Conservation (phyloP, 2,797 vertebrate genomes). For the Xiphophorus birchmanni region DNA sequence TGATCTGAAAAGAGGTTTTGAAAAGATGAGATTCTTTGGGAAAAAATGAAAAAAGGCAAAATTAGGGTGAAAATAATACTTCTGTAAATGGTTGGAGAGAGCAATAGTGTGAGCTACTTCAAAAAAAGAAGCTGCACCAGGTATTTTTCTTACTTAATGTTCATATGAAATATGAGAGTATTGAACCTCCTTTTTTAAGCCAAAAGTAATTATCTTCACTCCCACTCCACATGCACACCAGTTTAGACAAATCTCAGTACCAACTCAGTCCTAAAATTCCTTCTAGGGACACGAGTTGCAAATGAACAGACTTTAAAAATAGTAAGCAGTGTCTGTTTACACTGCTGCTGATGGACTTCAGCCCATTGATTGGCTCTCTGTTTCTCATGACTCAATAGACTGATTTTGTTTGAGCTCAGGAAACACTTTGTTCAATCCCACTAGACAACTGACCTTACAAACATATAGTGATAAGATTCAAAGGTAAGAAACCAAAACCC, state of each 20-base stretch:
- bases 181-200: not conserved
- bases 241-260: constrained; percentile 2
- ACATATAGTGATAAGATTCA: not conserved
- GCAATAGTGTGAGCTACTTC: not conserved
- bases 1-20: not conserved
- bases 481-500: not conserved
- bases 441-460: not conserved
- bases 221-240: not conserved
- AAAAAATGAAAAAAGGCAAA: not conserved
- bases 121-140: not conserved
- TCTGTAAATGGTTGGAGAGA: not conserved
- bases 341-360: constrained; percentile 1
- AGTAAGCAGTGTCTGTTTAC: not conserved
- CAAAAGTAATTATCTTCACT: not conserved
- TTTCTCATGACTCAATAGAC: not conserved
- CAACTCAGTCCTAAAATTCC: not conserved
- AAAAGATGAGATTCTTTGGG: constrained; percentile 5
- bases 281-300: not conserved
- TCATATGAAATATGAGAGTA: constrained; percentile 8
- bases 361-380: not conserved
- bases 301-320: not conserved
- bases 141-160: constrained; percentile 4
- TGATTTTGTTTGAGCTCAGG: constrained; percentile 4
- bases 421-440: not conserved
- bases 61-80: not conserved